Base-by-base conservation (phyloP, 2,888 invertebrate species). In the Kuschelorhynchus macadamiae region DNA sequence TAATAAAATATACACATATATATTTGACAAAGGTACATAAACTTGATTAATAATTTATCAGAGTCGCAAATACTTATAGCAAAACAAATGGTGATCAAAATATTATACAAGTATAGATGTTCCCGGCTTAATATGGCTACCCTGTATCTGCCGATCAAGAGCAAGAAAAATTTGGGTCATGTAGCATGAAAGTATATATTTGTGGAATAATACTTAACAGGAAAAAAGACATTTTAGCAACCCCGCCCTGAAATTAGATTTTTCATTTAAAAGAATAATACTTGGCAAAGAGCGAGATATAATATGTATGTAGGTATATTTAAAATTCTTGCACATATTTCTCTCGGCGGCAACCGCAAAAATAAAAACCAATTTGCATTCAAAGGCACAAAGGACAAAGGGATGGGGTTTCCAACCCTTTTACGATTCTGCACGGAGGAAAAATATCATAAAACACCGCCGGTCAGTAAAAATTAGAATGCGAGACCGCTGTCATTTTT, bases 281-380 rank as follows among this genome's bases (percentile, higher is more conserved):
- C 66, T 39, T 60, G 33, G 44, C 30, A 49, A 65, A 65, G 47
- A 49, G 52, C 57, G 44, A 49, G 56, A 44, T 60, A 60, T 60
- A 50, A 56, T 49, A 59, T 65, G 57, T 53, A 60, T 52, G 60
- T 46, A 67, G 64, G 69, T 65, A 69, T 65, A 69, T 69, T 69
- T 69, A 69, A 69, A 69, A 69, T 69, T 69, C 69, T 69, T 69
- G 63, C 69, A 69, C 69, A 69, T 69, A 69, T 69, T 60, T 60
- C 50, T 65, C 64, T 50, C 67, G 12, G 52, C 49, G 62, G 64
- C 69, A 16, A 46, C 57, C 69, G 64, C 69, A 69, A 64, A 69
- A 69, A 65, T 69, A 69, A 69, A 69, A 69, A 69, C 64, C 59
- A 63, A 69, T 69, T 64, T 69, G 69, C 69, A 69, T 69, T 69